Percentiles rank a stretch among this genome's conserved stretches.
Conservation (phyloP, 2,797 vertebrate species). For the Nyctalus aviator region DNA sequence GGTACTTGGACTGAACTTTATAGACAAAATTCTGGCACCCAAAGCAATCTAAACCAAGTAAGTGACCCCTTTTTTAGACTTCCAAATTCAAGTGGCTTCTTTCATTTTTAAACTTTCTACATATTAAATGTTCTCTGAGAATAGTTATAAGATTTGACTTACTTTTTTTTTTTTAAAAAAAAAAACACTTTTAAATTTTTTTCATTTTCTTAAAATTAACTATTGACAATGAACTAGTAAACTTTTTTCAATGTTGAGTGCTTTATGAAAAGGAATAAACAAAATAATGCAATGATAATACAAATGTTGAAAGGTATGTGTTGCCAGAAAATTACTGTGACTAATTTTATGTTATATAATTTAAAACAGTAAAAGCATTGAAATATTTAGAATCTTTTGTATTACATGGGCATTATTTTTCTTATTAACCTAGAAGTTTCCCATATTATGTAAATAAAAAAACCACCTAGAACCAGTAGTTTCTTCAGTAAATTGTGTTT, state of each 20-base stretch:
- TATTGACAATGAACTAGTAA: background rate
- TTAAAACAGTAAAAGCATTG: constrained; percentile 20
- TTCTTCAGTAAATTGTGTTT: background rate
- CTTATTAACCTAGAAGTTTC: background rate
- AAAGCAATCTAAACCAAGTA: constrained; percentile 6
- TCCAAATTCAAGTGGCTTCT: background rate
- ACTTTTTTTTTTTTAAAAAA: background rate
- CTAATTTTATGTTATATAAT: background rate
- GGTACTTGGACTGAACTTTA: background rate
- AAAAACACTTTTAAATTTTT: background rate
- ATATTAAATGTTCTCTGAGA: background rate
- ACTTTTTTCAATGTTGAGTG: background rate
- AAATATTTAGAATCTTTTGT: background rate
- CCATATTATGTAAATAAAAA: background rate
- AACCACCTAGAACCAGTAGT: background rate
- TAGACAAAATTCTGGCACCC: background rate
- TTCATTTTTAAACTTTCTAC: background rate
- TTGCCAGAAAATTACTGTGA: background rate
- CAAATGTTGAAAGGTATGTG: background rate
- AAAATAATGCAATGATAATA: background rate
- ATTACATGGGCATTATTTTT: background rate
- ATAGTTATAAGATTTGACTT: constrained; percentile 34
- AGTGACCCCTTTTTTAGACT: background rate
- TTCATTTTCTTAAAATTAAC: constrained; percentile 12
- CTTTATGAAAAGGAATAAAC: constrained; percentile 8